Base-by-base conservation (phyloP, 2,113 vertebrate genomes). In the Stomatorhinus ivindoensis region DNA sequence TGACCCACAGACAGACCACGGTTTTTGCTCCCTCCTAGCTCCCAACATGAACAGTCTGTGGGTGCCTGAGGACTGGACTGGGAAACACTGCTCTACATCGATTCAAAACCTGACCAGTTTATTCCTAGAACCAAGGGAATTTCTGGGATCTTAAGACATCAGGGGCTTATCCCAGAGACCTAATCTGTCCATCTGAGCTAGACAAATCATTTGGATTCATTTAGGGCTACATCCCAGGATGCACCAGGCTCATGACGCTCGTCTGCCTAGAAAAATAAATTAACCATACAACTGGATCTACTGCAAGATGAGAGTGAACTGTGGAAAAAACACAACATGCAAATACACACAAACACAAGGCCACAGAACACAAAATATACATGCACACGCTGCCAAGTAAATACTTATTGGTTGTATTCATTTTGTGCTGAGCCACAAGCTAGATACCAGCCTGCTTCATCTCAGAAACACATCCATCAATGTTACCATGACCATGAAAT, bases 401-500 rank as follows among this genome's bases (percentile, higher is more conserved):
- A 80, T 17, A 42, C 73, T 80, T 80, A 19, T 35, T 13, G 82
- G 44, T 85, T 82, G 90, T 80, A 86, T 87, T 76, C 48, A 48
- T 44, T 53, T 55, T 82, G 51, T 86, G 88, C n/a, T 76, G 48
- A 90, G 89, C 61, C 55, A 88, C 80, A 91, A 91, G 65, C 92
- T 73, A 51, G 48, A 88, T 61, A 58, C 55, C 47, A 58, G 83
- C 90, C 86, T 88, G 92, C 89, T 91, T 92, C 87, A 87, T 92
- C 88, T 88, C 89, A 88, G 87, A 91, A 91, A 91, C 90, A 86
- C 48, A 39, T 86, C 88, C 65, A 46, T 86, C 87, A 89, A 89
- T 89, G 84, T 89, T 80, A 91, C 91, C 89, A 89, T 13, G 46
- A 89, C 89, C 90, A 91, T 89, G 84, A 92, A 91, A 92, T 90